A percentile compares a stretch with the other conserved stretches of the same genome.
Evolutionary conservation across 2,113 vertebrate genomes (phyloP).

Genomic region (Agelaius phoeniceus): DNA sequence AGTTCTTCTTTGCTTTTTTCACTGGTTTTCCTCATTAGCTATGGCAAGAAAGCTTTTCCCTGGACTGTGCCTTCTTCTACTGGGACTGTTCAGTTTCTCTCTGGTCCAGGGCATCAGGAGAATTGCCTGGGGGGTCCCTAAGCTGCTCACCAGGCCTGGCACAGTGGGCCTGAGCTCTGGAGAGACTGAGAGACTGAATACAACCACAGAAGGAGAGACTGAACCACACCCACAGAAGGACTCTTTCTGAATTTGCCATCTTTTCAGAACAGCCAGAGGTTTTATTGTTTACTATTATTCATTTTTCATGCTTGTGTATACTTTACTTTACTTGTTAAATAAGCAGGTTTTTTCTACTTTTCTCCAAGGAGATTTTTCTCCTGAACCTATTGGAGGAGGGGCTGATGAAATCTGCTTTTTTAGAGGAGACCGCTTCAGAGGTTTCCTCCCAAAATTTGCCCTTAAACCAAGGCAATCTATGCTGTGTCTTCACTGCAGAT

Average conservation of each 20-base stretch:
- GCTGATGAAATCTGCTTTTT: background rate
- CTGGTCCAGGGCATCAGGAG: background rate
- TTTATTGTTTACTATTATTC: background rate
- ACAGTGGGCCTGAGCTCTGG: accelerated
- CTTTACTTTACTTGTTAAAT: background rate
- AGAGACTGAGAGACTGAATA: background rate
- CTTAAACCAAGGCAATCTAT: background rate
- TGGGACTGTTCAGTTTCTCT: background rate
- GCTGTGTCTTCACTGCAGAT: background rate
- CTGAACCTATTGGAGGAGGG: accelerated
- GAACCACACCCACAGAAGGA: background rate
- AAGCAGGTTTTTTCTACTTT: background rate
- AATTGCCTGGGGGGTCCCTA: accelerated
- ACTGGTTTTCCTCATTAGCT: background rate
- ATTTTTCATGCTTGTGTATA: background rate
- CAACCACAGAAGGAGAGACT: background rate
- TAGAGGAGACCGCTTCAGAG: background rate
- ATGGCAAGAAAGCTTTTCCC: accelerated
- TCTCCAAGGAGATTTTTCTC: background rate
- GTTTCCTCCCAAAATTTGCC: background rate
- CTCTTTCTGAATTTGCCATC: background rate
- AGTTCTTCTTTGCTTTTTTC: background rate
- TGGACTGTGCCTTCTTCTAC: background rate
- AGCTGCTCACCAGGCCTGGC: accelerated
- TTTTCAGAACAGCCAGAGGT: background rate